Conservation (phyloP, 2,888 invertebrate species). For the Nowickia ferox region DNA sequence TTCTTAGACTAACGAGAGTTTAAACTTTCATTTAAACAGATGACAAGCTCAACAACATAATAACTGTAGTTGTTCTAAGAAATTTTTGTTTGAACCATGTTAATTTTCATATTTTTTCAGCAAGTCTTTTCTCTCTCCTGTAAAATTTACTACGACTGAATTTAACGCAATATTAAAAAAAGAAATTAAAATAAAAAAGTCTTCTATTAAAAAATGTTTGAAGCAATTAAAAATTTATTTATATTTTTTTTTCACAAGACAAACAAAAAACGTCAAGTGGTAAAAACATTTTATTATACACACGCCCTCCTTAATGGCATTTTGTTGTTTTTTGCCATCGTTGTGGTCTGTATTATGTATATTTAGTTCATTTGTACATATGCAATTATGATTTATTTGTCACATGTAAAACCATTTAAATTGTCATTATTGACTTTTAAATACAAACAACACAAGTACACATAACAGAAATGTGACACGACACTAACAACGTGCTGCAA, state of each 20-base stretch:
- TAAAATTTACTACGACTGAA: too few relatives aligned
- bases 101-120: too few relatives aligned
- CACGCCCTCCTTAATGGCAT: background rate
- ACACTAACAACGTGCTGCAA: constrained; percentile 32
- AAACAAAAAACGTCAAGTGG: background rate
- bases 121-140: too few relatives aligned
- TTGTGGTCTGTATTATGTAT: constrained; percentile 11
- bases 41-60: too few relatives aligned
- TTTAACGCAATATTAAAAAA: too few relatives aligned
- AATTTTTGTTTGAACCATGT: too few relatives aligned
- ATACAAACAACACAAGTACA: background rate
- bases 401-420: constrained; percentile 61
- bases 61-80: too few relatives aligned
- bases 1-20: too few relatives aligned
- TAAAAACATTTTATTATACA: background rate
- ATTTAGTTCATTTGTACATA: constrained; percentile 34
- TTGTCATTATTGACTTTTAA: constrained; percentile 58
- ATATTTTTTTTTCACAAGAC: background rate
- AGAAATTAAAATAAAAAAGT: too few relatives aligned
- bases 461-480: constrained; percentile 32
- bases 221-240: too few relatives aligned
- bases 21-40: too few relatives aligned
- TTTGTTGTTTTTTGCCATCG: background rate
- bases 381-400: constrained; percentile 64
- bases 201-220: too few relatives aligned